These are phyloP conservation scores for Pachyuromys duprasi DNA, from an alignment of 2,797 vertebrate species.

Conservation along the genomic window DNA sequence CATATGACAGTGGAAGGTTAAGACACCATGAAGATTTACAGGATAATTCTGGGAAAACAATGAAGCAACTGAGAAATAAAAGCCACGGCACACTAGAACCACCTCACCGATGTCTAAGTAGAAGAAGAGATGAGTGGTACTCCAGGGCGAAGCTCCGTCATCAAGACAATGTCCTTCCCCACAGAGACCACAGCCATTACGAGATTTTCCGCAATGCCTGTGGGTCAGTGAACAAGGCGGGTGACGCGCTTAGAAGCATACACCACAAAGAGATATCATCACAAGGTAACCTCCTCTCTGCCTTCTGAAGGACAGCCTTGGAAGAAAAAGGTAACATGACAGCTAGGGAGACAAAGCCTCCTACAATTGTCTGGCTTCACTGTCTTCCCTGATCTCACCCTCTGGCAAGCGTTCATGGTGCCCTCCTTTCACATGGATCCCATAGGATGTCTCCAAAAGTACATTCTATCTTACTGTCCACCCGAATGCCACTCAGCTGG, in stretches of 20 bases:
- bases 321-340: background rate
- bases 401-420: background rate
- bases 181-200: background rate
- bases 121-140: background rate
- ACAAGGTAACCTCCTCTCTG: background rate
- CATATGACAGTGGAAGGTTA: background rate
- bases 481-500: slow-evolving; percentile 44
- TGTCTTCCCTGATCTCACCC: background rate
- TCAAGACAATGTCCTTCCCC: slow-evolving; percentile 12
- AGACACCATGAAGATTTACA: background rate
- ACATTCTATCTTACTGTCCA: slow-evolving; percentile 38
- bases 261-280: background rate
- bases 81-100: background rate
- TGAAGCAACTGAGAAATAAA: background rate
- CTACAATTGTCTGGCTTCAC: no score
- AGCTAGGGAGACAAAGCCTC: background rate
- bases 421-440: background rate
- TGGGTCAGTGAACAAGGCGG: slow-evolving; percentile 12
- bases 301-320: background rate
- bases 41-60: background rate
- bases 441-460: slow-evolving; percentile 22
- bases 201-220: slow-evolving; percentile 19
- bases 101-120: background rate
- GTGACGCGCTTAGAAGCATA: background rate
- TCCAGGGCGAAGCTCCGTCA: no score